These are phyloP conservation scores for Melitaea athalia DNA, from an alignment of 2,888 invertebrate genomes.

Conservation along the genomic window DNA sequence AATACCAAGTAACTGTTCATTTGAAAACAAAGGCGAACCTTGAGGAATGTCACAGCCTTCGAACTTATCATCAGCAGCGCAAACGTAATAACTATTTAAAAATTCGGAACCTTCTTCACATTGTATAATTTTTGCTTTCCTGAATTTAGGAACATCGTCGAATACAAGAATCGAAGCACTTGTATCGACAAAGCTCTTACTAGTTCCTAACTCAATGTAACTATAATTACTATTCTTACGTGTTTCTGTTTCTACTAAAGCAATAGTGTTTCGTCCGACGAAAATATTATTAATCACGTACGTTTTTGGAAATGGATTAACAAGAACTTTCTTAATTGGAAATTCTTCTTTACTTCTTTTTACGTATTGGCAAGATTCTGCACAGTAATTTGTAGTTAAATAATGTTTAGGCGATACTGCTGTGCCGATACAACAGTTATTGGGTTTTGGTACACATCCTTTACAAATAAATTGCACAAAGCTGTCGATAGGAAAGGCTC, in stretches of 20 bases:
- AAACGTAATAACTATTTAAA: constrained; percentile 48
- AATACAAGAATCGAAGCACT: constrained; percentile 50
- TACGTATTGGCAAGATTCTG: constrained; percentile 51
- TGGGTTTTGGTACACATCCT: constrained; percentile 36
- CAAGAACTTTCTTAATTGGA: constrained; percentile 15
- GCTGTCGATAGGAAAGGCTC: constrained; percentile 44
- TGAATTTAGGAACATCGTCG: constrained; percentile 40
- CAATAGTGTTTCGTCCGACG: constrained; percentile 27
- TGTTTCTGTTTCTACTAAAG: constrained; percentile 28
- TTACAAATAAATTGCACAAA: constrained; percentile 52
- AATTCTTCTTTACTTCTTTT: constrained; percentile 17
- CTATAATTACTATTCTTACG: constrained; percentile 13
- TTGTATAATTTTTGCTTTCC: constrained; percentile 46
- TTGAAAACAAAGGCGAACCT: constrained; percentile 57
- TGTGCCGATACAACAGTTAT: constrained; percentile 56
- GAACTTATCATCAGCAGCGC: constrained; percentile 45
- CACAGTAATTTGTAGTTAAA: constrained; percentile 58
- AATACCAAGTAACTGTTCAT: constrained; percentile 47
- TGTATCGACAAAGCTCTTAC: constrained; percentile 49
- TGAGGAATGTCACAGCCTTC: constrained; percentile 45
- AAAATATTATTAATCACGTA: constrained; percentile 16
- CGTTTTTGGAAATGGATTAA: constrained; percentile 30
- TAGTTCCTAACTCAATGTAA: constrained; percentile 46
- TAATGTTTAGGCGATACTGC: constrained; percentile 50
- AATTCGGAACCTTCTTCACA: constrained; percentile 44